Conservation (phyloP, 2,888 invertebrate species). For the Nomada fucata region DNA sequence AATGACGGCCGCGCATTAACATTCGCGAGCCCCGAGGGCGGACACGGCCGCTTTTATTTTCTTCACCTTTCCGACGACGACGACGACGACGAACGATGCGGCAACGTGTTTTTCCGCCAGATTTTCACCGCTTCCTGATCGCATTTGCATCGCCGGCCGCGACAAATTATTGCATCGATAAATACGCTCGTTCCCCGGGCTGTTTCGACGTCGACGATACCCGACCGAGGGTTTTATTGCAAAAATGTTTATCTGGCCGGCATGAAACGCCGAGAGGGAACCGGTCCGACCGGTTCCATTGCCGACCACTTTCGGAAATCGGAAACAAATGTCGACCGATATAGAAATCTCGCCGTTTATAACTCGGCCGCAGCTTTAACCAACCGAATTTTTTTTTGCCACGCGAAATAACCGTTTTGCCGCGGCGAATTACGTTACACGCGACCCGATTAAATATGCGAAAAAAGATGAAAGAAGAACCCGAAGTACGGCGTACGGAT, state of each 20-base stretch:
- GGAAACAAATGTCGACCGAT: slow-evolving; percentile 51
- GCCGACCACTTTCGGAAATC: slow-evolving; percentile 52
- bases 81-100: no score
- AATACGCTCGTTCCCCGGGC: slow-evolving; percentile 7
- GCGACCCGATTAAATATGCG: not conserved
- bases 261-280: slow-evolving; percentile 28
- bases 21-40: slow-evolving; percentile 72
- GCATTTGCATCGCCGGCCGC: not conserved
- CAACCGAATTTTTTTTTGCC: not conserved
- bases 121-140: not conserved
- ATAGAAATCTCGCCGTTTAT: slow-evolving; percentile 46
- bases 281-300: slow-evolving; percentile 51
- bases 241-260: slow-evolving; percentile 53
- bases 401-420: slow-evolving; percentile 3
- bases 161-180: slow-evolving; percentile 29
- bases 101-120: not conserved
- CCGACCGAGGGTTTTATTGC: slow-evolving; percentile 43
- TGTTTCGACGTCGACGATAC: slow-evolving; percentile 24
- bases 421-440: not conserved
- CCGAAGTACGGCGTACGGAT: not conserved
- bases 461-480: no score
- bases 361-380: not conserved
- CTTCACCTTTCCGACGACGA: not conserved
- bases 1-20: slow-evolving; percentile 74
- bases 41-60: not conserved